A percentile compares a stretch with the other conserved stretches of the same genome.
These are phyloP conservation scores for Podocnemis expansa DNA, from an alignment of 2,113 vertebrate species.

Conservation along the genomic window DNA sequence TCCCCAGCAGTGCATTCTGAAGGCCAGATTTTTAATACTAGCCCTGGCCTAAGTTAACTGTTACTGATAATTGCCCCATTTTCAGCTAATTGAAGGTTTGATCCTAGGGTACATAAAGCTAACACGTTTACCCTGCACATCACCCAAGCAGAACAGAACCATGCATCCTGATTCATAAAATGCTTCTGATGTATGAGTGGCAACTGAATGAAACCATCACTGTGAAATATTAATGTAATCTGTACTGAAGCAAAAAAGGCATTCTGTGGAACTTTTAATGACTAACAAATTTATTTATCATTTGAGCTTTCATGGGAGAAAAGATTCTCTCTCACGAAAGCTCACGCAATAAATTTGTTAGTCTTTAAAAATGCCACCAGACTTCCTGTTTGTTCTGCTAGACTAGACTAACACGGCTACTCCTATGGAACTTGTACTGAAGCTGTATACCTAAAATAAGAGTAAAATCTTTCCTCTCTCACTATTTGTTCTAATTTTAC, in stretches of 20 bases:
- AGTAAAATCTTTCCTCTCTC: not conserved
- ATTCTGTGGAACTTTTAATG: too few relatives aligned
- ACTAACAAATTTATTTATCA: too few relatives aligned
- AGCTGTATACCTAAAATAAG: not conserved
- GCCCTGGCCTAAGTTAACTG: not conserved
- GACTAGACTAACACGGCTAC: too few relatives aligned
- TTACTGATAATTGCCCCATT: fast-evolving
- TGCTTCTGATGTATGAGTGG: not conserved
- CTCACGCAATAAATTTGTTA: too few relatives aligned
- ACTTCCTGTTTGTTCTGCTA: too few relatives aligned
- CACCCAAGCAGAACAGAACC: not conserved
- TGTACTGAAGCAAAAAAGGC: not conserved
- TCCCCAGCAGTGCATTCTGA: not conserved
- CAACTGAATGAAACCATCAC: not conserved
- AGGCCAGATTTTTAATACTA: not conserved
- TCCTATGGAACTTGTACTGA: not conserved
- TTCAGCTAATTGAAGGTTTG: not conserved
- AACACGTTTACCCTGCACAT: not conserved
- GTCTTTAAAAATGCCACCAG: too few relatives aligned
- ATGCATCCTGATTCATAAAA: not conserved
- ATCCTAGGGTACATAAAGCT: not conserved
- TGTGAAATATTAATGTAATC: not conserved
- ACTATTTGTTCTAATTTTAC: not conserved
- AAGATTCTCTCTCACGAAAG: too few relatives aligned
- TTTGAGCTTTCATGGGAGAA: too few relatives aligned